Evolutionary conservation across 2,113 vertebrate species (phyloP).

Genomic region (Engystomops pustulosus): DNA sequence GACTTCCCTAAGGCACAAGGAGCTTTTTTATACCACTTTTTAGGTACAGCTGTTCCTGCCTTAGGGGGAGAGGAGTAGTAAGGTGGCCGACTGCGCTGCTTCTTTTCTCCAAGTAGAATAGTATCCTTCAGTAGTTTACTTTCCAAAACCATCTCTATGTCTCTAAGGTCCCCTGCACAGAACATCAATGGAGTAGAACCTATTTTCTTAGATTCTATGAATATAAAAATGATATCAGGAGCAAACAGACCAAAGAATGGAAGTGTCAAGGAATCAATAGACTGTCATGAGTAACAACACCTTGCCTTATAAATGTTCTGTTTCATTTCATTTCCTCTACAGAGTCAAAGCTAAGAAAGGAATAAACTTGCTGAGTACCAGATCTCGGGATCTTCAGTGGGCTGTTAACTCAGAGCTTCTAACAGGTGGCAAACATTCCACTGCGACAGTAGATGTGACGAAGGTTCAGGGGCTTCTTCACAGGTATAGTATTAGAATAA

Average conservation of each 20-base stretch:
- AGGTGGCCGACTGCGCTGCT: slow-evolving; percentile 20
- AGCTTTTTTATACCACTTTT: slow-evolving; percentile 38
- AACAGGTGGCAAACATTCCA: slow-evolving; percentile 94
- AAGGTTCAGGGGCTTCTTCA: slow-evolving; percentile 73
- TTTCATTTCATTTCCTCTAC: slow-evolving; percentile 55
- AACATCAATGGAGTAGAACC: slow-evolving; percentile 15
- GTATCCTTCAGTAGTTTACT: slow-evolving; percentile 1
- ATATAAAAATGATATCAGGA: background rate
- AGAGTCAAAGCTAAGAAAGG: slow-evolving; percentile 99
- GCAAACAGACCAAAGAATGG: background rate
- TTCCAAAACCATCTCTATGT: background rate
- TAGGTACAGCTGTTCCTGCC: slow-evolving; percentile 39
- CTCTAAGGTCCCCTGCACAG: background rate
- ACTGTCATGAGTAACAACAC: slow-evolving; percentile 24
- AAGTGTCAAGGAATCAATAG: slow-evolving; percentile 7
- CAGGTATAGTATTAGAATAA: slow-evolving; percentile 69
- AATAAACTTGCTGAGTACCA: slow-evolving; percentile 90
- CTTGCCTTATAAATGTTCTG: background rate
- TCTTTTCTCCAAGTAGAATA: background rate
- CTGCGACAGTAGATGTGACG: slow-evolving; percentile 88
- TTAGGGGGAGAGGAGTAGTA: background rate
- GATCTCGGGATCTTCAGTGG: slow-evolving; percentile 88
- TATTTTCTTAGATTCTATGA: background rate
- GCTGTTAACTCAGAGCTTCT: slow-evolving; percentile 89
- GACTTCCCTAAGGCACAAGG: slow-evolving; percentile 4